Percentiles rank a stretch among this genome's conserved stretches.
These are phyloP conservation scores for Thalpophila matura DNA, from an alignment of 2,888 invertebrate genomes.

Conservation along the genomic window DNA sequence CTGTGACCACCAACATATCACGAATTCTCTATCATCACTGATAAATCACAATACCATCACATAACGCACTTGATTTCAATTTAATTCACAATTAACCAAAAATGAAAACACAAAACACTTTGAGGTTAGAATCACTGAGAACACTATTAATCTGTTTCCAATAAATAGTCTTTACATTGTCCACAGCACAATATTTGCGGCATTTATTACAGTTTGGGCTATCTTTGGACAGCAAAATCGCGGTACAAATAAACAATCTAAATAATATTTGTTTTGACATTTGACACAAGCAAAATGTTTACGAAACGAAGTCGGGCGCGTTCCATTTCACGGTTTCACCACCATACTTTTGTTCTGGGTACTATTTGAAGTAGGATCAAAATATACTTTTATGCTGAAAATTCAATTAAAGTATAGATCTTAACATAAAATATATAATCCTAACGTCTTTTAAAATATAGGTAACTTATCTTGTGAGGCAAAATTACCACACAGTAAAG, in stretches of 20 bases:
- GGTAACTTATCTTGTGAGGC: too few species aligned
- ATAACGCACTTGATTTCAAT: conserved; percentile 27
- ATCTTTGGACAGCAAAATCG: conserved; percentile 18
- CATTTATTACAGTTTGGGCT: neutral
- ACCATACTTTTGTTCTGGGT: too few species aligned
- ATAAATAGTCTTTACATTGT: neutral
- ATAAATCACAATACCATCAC: conserved; percentile 18
- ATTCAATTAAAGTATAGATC: too few species aligned
- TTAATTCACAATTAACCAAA: conserved; percentile 31
- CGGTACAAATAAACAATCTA: conserved; percentile 19
- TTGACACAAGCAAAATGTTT: conserved; percentile 66
- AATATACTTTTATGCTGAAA: too few species aligned
- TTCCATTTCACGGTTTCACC: conserved; percentile 27
- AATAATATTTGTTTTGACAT: conserved; percentile 64
- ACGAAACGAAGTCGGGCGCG: conserved; percentile 56
- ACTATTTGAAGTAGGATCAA: too few species aligned
- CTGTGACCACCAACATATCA: conserved; percentile 3
- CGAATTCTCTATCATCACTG: conserved; percentile 27
- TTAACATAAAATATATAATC: too few species aligned
- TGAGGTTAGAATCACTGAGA: conserved; percentile 57
- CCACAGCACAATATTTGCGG: neutral
- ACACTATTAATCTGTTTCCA: neutral
- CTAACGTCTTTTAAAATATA: too few species aligned
- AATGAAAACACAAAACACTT: conserved; percentile 40
- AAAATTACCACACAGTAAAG: too few species aligned